Conservation (phyloP, 2,113 vertebrate species). For the Origma solitaria region DNA sequence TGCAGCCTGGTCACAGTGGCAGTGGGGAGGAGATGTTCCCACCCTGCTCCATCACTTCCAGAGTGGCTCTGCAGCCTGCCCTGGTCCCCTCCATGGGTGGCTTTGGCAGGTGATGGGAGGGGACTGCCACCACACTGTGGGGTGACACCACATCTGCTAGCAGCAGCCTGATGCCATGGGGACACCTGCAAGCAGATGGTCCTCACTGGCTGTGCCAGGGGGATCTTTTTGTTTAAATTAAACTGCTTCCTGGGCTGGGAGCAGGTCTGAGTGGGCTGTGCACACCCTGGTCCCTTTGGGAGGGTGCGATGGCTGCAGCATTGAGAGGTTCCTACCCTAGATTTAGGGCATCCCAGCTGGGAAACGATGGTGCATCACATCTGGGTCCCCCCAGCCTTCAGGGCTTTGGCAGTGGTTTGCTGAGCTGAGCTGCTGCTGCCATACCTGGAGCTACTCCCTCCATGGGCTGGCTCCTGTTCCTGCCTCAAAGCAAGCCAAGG, state of each 20-base stretch:
- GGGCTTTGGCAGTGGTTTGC: neutral
- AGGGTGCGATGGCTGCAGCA: neutral
- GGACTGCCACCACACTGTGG: rapidly evolving
- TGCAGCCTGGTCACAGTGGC: rapidly evolving
- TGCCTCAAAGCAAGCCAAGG: neutral
- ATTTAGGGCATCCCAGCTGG: neutral
- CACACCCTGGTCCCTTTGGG: neutral
- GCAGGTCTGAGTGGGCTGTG: neutral
- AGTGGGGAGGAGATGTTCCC: neutral
- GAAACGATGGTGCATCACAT: neutral
- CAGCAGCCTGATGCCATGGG: neutral
- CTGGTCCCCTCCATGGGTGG: neutral
- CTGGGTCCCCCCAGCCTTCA: neutral
- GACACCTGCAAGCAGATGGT: rapidly evolving
- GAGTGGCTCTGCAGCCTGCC: neutral
- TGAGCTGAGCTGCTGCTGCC: neutral
- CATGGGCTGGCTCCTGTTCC: neutral
- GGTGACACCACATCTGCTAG: neutral
- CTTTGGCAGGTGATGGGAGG: neutral
- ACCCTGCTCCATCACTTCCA: neutral
- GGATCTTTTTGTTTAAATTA: neutral
- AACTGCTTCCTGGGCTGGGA: neutral
- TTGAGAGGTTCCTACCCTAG: neutral
- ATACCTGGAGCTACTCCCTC: neutral
- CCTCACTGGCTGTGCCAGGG: neutral